These are phyloP conservation scores for Reticulitermes speratus DNA, from an alignment of 1,140 invertebrate genomes.

Conservation along the genomic window DNA sequence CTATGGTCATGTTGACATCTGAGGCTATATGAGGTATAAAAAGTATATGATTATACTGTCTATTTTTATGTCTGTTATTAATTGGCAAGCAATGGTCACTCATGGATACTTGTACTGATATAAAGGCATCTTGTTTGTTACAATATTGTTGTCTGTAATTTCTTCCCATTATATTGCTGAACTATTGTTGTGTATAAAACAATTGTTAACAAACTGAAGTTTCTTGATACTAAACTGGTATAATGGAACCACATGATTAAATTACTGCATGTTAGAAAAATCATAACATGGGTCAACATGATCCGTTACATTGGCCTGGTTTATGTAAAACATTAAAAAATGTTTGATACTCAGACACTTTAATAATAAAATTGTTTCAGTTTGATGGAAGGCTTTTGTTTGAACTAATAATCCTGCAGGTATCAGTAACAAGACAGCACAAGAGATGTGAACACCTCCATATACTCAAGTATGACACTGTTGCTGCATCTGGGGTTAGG, in stretches of 20 bases:
- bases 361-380: neutral
- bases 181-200: slow-evolving; percentile 1
- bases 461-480: neutral
- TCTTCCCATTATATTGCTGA: slow-evolving; percentile 6
- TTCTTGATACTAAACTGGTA: neutral
- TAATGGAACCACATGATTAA: neutral
- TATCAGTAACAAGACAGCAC: slow-evolving; percentile 7
- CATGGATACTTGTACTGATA: slow-evolving; percentile 28
- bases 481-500: neutral
- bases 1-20: slow-evolving; percentile 31
- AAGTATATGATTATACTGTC: slow-evolving; percentile 7
- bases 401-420: neutral
- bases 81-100: slow-evolving; percentile 22
- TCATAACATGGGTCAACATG: neutral
- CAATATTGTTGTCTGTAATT: slow-evolving; percentile 15
- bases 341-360: neutral
- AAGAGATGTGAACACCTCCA: slow-evolving; percentile 15
- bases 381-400: slow-evolving; percentile 5
- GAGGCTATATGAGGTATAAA: slow-evolving; percentile 33
- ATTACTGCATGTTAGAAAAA: neutral
- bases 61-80: slow-evolving; percentile 11
- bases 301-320: neutral
- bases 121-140: slow-evolving; percentile 28
- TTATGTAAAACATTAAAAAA: neutral
- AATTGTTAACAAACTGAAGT: neutral